Conservation (phyloP, 1,140 invertebrate genomes). For the Leptopilina boulardi region DNA sequence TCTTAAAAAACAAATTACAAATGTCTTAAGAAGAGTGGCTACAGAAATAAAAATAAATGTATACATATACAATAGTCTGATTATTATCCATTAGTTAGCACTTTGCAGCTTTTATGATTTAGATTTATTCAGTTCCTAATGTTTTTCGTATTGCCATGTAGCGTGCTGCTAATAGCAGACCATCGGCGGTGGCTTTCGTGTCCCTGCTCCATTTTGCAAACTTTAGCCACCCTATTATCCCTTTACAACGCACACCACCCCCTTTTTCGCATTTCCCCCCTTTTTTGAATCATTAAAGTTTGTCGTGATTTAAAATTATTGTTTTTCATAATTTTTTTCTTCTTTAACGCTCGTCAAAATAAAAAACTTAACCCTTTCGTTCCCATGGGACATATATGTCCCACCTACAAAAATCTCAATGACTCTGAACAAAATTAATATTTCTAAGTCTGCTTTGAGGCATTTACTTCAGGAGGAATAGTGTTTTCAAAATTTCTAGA, state of each 20-base stretch:
- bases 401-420: too few relatives aligned
- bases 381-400: too few relatives aligned
- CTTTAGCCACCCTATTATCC: slow-evolving; percentile 23
- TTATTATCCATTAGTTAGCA: slow-evolving; percentile 6
- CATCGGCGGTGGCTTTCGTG: slow-evolving; percentile 48
- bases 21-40: too few relatives aligned
- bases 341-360: not conserved
- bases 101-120: slow-evolving; percentile 3
- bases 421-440: too few relatives aligned
- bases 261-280: not conserved
- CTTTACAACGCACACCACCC: not conserved
- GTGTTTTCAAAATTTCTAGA: too few relatives aligned
- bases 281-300: slow-evolving; percentile 30
- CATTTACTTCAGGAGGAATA: too few relatives aligned
- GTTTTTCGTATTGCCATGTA: slow-evolving; percentile 60
- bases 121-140: slow-evolving; percentile 50
- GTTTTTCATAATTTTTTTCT: not conserved
- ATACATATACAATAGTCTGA: not conserved
- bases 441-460: too few relatives aligned
- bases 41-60: not conserved
- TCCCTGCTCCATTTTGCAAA: slow-evolving; percentile 46
- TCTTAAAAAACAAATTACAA: too few relatives aligned
- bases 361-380: too few relatives aligned
- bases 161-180: slow-evolving; percentile 59
- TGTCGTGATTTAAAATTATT: slow-evolving; percentile 5